phyloP scores from a whole-genome alignment of 2,113 vertebrate species.

The Rhipidura dahli region DNA sequence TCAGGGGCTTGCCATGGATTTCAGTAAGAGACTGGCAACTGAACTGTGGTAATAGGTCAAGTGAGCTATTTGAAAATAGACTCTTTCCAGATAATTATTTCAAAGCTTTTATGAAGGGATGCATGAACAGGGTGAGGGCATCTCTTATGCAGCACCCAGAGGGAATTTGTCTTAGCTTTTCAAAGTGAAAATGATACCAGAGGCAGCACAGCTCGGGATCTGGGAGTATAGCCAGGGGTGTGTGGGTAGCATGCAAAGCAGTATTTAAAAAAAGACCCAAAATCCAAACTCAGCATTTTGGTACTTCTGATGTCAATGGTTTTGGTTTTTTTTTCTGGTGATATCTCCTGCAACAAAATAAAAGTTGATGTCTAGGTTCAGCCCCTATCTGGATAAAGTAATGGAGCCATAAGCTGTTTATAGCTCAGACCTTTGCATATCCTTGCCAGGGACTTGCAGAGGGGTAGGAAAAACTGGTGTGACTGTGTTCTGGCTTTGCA shows the following conservation, averaged over 20 bases:
- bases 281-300: not conserved
- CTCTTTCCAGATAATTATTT: not conserved
- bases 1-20: not conserved
- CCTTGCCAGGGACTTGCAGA: not conserved
- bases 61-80: not conserved
- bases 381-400: not conserved
- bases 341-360: not conserved
- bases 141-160: not conserved
- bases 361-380: not conserved
- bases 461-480: not conserved
- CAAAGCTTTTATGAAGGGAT: not conserved
- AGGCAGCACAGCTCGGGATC: not conserved
- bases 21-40: not conserved
- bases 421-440: not conserved
- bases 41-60: not conserved
- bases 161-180: not conserved
- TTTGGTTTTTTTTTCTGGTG: not conserved
- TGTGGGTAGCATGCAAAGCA: not conserved
- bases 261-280: not conserved
- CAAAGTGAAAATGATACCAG: not conserved
- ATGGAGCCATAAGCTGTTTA: not conserved
- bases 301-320: not conserved
- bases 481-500: not conserved
- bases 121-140: not conserved
- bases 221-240: not conserved